Conservation (phyloP, 2,888 invertebrate genomes). For the Netelia inedita region DNA sequence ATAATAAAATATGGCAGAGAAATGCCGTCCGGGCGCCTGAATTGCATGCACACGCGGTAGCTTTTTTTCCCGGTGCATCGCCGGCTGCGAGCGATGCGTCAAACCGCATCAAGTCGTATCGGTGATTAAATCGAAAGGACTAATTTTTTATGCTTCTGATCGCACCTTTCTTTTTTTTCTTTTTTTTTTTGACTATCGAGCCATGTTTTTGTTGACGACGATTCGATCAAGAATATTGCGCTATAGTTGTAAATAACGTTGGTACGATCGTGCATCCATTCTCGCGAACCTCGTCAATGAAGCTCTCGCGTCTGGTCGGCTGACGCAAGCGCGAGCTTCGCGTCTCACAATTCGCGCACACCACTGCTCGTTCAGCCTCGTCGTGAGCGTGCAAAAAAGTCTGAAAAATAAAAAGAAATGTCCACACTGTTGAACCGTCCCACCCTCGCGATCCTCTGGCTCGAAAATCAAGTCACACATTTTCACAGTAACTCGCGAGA, state of each 20-base stretch:
- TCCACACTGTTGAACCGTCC: neutral
- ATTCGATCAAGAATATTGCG: neutral
- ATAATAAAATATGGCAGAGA: conserved; percentile 43
- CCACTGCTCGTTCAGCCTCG: neutral
- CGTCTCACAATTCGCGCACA: conserved; percentile 61
- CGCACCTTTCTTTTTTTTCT: neutral
- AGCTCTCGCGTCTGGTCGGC: conserved; percentile 5
- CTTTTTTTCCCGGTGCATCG: conserved; percentile 54
- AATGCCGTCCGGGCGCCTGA: conserved; percentile 11
- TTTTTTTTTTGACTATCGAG: neutral
- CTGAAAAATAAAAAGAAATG: conserved; percentile 8
- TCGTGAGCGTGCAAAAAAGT: neutral
- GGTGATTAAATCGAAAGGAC: conserved; percentile 72
- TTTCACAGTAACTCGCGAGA: conserved; percentile 49
- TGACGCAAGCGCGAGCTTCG: conserved; percentile 61
- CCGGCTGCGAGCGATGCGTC: conserved; percentile 65
- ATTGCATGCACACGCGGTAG: neutral
- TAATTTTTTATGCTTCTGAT: conserved; percentile 75
- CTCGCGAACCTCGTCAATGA: neutral
- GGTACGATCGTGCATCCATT: neutral
- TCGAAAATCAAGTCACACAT: conserved; percentile 35
- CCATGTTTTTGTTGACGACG: neutral
- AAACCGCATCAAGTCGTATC: conserved; percentile 61
- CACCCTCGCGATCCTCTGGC: neutral
- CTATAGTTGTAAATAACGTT: too few relatives aligned